phyloP scores from a whole-genome alignment of 2,888 invertebrate genomes.

The Lycocerus yunnanus region DNA sequence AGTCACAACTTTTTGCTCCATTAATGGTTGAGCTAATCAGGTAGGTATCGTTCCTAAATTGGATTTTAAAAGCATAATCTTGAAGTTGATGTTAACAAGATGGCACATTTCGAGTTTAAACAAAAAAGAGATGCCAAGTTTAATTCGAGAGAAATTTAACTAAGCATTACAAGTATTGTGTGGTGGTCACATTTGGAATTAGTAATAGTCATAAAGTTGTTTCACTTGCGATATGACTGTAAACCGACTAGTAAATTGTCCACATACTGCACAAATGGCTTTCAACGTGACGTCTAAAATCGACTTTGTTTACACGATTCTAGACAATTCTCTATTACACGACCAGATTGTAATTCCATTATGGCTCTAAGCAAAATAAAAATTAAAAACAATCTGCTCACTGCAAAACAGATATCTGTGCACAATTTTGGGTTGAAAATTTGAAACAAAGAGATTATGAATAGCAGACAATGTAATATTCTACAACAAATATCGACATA shows the following conservation, averaged over 20 bases:
- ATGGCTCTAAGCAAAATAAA: background rate
- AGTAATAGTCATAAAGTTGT: constrained; percentile 27
- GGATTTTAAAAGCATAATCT: background rate
- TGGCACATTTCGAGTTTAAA: background rate
- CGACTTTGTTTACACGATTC: constrained; percentile 12
- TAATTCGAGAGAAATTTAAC: constrained; percentile 7
- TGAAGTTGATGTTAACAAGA: background rate
- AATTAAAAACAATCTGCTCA: background rate
- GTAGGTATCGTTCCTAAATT: background rate
- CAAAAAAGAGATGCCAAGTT: background rate
- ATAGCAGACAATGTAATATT: background rate
- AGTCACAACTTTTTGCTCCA: background rate
- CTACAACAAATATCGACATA: background rate
- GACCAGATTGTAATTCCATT: background rate
- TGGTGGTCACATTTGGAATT: constrained; percentile 30
- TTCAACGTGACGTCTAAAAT: constrained; percentile 19
- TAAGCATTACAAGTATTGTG: constrained; percentile 21
- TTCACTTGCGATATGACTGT: constrained; percentile 28
- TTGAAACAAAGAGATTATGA: background rate
- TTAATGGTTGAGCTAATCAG: background rate
- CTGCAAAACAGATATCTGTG: background rate
- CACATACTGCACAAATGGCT: constrained; percentile 30
- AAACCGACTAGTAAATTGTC: constrained; percentile 27
- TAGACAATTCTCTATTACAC: background rate
- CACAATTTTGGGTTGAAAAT: background rate